Evolutionary conservation across 2,113 vertebrate species (phyloP).

Genomic region (Thamnophis sirtalis): DNA sequence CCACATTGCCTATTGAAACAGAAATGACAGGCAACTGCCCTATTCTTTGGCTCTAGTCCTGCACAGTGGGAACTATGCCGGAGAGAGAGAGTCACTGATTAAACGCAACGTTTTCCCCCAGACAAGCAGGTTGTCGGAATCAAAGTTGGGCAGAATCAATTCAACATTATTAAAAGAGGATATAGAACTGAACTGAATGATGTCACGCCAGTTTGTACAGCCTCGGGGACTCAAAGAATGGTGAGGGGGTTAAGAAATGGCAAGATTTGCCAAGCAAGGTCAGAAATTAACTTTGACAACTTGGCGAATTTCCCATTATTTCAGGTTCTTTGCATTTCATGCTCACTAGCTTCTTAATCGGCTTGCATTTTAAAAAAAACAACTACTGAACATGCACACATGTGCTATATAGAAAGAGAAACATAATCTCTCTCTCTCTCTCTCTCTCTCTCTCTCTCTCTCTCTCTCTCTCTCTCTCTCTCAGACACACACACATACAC

Average conservation of each 20-base stretch:
- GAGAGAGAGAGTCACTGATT: conserved; percentile 75
- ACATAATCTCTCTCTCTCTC: neutral
- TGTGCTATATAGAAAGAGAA: neutral
- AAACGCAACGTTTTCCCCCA: conserved; percentile 74
- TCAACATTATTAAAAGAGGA: conserved; percentile 81
- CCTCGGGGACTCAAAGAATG: conserved; percentile 78
- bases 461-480: neutral
- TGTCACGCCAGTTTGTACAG: conserved; percentile 81
- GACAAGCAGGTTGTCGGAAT: conserved; percentile 84
- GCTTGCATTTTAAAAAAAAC: conserved; percentile 27
- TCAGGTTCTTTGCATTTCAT: conserved; percentile 70
- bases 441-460: neutral
- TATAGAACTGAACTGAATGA: conserved; percentile 81
- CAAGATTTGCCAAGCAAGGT: conserved; percentile 74
- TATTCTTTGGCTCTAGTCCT: conserved; percentile 80
- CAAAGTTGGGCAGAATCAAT: conserved; percentile 81
- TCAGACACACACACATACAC: rapidly evolving
- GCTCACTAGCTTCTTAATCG: conserved; percentile 61
- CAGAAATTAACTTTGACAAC: conserved; percentile 77
- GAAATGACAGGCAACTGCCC: conserved; percentile 90
- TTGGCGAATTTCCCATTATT: conserved; percentile 75
- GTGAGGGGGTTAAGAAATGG: conserved; percentile 75
- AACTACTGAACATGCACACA: rapidly evolving
- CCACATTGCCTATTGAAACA: conserved; percentile 97
- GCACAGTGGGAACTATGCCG: conserved; percentile 75